A percentile compares a stretch with the other conserved stretches of the same genome.
Conservation (phyloP, 2,888 invertebrate genomes). For the Microctonus aethiopoides region DNA sequence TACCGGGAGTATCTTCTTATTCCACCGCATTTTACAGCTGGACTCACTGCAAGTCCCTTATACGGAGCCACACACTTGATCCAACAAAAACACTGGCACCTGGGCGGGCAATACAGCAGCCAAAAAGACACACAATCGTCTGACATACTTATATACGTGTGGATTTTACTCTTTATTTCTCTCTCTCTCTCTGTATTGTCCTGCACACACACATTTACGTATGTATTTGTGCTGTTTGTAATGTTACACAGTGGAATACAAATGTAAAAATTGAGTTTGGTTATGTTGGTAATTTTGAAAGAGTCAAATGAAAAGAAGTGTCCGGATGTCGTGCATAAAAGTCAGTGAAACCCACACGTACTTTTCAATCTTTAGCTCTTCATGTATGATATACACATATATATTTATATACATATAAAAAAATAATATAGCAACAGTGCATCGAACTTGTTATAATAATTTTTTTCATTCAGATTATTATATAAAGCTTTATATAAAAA, state of each 20-base stretch:
- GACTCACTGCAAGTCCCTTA: constrained; percentile 25
- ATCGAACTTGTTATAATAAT: neutral
- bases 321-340: constrained; percentile 6
- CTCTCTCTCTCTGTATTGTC: neutral
- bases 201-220: neutral
- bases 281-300: neutral
- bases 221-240: neutral
- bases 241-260: constrained; percentile 12
- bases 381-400: neutral
- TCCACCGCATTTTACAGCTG: constrained; percentile 10
- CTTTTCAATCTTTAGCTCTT: neutral
- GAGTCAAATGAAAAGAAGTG: neutral
- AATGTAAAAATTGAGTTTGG: constrained; percentile 15
- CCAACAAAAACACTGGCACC: constrained; percentile 36
- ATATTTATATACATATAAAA: no score
- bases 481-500: no score
- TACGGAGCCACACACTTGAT: constrained; percentile 27
- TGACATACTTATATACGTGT: constrained; percentile 25
- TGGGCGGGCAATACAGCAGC: constrained; percentile 33
- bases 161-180: neutral
- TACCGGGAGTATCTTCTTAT: no score
- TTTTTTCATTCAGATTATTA: no score
- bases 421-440: neutral
- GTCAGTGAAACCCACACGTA: neutral
- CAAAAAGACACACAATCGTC: constrained; percentile 6